These are phyloP conservation scores for Andrena haemorrhoa DNA, from an alignment of 2,888 invertebrate genomes.

Conservation along the genomic window DNA sequence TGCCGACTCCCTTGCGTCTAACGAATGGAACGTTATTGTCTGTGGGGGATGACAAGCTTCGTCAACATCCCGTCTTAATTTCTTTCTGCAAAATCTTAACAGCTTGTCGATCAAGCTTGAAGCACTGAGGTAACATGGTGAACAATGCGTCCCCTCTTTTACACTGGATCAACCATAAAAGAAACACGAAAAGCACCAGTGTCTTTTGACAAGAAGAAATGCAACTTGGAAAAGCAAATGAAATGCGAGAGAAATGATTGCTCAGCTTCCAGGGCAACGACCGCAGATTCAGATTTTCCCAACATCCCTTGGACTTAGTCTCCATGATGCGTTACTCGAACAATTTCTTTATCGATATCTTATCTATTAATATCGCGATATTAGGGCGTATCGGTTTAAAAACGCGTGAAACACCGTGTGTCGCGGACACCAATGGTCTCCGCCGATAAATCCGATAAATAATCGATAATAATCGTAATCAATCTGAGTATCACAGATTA, in stretches of 20 bases:
- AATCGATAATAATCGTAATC: conserved; percentile 50
- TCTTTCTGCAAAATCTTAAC: not conserved
- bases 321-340: conserved; percentile 20
- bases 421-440: conserved; percentile 15
- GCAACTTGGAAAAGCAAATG: not conserved
- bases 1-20: not conserved
- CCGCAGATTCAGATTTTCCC: not conserved
- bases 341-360: conserved; percentile 30
- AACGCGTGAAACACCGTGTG: conserved; percentile 37
- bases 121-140: too few species aligned
- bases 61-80: not conserved
- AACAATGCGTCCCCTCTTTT: too few species aligned
- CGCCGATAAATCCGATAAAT: conserved; percentile 32
- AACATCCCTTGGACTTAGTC: not conserved
- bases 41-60: not conserved
- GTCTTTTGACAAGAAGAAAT: not conserved
- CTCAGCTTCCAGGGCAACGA: not conserved
- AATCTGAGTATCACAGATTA: conserved; percentile 62
- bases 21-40: conserved; percentile 3
- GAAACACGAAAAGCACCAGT: too few species aligned
- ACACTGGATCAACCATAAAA: too few species aligned
- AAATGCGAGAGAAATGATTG: conserved; percentile 1
- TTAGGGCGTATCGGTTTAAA: conserved; percentile 28
- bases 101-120: not conserved
- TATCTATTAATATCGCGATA: conserved; percentile 47